Evolutionary conservation across 2,113 vertebrate species (phyloP).

Genomic region (Redunca redunca): DNA sequence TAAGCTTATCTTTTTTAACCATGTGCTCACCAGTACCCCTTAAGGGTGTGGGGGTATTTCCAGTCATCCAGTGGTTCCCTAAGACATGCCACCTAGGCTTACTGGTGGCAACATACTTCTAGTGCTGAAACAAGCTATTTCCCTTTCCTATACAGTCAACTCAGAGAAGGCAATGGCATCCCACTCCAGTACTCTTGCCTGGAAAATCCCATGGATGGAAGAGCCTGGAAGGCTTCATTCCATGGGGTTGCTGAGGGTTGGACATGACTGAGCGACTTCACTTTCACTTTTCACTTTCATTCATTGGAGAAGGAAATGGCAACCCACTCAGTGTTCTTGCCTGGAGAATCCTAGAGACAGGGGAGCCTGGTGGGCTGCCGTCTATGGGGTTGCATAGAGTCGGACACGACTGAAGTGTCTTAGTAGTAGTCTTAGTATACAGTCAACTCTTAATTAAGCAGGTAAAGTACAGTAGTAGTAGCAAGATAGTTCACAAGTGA

Average conservation of each 20-base stretch:
- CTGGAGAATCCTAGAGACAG: no score
- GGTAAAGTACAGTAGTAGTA: background rate
- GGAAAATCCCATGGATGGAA: no score
- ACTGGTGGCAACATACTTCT: background rate
- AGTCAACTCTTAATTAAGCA: background rate
- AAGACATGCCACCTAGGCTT: background rate
- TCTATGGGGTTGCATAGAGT: no score
- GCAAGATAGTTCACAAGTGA: background rate
- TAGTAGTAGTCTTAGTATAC: background rate
- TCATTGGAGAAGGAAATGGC: no score
- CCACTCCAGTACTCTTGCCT: no score
- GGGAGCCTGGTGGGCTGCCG: no score
- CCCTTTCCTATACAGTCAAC: background rate
- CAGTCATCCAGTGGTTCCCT: background rate
- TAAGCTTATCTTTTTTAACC: background rate
- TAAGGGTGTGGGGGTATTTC: background rate
- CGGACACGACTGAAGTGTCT: accelerated
- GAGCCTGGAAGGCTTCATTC: no score
- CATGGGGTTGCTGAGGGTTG: no score
- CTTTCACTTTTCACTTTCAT: no score
- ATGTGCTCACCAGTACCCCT: background rate
- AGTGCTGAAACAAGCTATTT: background rate
- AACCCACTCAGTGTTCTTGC: no score
- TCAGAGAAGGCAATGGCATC: background rate
- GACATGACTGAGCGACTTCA: no score